Base-by-base conservation (phyloP, 2,113 vertebrate species). In the Oenanthe oenanthe region DNA sequence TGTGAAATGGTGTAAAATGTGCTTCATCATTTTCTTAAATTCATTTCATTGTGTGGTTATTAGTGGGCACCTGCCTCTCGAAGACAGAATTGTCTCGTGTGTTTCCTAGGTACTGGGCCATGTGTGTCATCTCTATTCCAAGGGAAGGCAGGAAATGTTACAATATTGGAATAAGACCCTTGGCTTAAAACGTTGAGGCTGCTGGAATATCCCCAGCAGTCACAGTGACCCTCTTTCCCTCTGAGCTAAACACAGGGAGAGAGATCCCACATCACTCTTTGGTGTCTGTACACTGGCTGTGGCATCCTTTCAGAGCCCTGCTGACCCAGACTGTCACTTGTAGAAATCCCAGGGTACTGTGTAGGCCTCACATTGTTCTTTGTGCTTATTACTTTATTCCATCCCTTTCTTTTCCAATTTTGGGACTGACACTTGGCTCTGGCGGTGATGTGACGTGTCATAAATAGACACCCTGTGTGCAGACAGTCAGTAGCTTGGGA, bases 361-460 rank as follows among this genome's bases (percentile, higher is more conserved):
- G 48, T 13, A 70, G 88, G 32, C 40, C n/a, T 93, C 68, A 17
- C 40, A 3, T 84, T 93, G 75, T 91, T 93, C 67, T 90, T 88
- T 48, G 32, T 75, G 65, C 36, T 81, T 84, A 70, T 95, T 77
- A n/a, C 83, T 93, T 93, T 91, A 32, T 84, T 92, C 95, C n/a
- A 2, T 45, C 29, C 76, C 88, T 86, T 94, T 90, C 88, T 79
- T 81, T 91, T 95, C 65, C 80, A 81, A 19, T 95, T 93, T 51
- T 54, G 68, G 61, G 32, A 32, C 88, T 95, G 89, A 87, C 65
- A 20, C 18, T 19, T 79, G 85, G 45, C 45, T 76, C 53, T 76
- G 40, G 58, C 48, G 32, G 54, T 61, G 94, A 94, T 85, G 82
- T 73, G 50, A 54, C 3, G 4, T 92, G 91, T 91, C 89, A 53